phyloP scores from a whole-genome alignment of 2,113 vertebrate species.

The Pedionomus torquatus region DNA sequence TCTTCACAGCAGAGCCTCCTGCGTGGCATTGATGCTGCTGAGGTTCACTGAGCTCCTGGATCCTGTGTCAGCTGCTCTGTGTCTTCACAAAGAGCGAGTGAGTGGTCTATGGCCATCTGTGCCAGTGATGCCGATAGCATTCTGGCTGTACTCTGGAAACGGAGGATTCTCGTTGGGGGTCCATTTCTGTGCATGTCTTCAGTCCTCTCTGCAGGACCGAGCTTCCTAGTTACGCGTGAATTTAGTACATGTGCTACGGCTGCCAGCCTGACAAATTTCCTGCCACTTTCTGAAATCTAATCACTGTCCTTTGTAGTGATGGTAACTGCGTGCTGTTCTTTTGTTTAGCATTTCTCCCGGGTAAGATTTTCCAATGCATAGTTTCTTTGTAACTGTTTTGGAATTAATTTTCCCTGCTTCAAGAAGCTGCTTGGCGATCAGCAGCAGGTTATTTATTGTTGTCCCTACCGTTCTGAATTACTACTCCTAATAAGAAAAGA shows the following conservation, averaged over 20 bases:
- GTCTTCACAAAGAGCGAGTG: neutral
- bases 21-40: accelerated
- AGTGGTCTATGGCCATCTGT: neutral
- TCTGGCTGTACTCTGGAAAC: neutral
- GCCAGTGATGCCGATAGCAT: neutral
- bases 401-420: neutral
- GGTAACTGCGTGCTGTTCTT: conserved; percentile 21
- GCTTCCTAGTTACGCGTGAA: neutral
- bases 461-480: neutral
- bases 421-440: conserved; percentile 8
- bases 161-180: neutral
- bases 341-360: neutral
- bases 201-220: neutral
- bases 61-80: neutral
- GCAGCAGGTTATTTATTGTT: neutral
- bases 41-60: neutral
- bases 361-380: conserved; percentile 11
- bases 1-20: neutral
- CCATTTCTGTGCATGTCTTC: neutral
- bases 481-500: neutral
- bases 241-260: neutral
- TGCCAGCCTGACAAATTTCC: conserved; percentile 2
- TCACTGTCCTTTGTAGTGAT: neutral
- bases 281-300: neutral
- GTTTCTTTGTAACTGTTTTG: conserved; percentile 15